These are phyloP conservation scores for Steinernema scapterisci DNA, from an alignment of 2,888 invertebrate genomes.

Conservation along the genomic window DNA sequence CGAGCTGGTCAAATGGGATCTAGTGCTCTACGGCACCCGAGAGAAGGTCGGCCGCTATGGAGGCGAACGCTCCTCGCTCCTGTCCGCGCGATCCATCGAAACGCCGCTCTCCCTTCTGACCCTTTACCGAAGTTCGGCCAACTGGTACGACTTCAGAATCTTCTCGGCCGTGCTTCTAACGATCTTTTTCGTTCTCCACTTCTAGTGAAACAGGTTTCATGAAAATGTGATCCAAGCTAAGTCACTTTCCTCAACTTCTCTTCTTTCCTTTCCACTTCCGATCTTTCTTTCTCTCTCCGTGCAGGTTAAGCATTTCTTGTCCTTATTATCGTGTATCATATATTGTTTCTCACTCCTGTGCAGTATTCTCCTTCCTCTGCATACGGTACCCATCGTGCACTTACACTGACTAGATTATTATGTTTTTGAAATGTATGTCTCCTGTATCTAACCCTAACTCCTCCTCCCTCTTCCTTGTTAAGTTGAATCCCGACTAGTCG, in stretches of 20 bases:
- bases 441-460: not conserved
- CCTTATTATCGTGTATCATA: too few relatives aligned
- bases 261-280: constrained; percentile 27
- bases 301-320: constrained; percentile 9
- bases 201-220: constrained; percentile 15
- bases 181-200: not conserved
- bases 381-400: constrained; percentile 4
- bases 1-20: constrained; percentile 66
- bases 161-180: not conserved
- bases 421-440: not conserved
- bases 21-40: constrained; percentile 66
- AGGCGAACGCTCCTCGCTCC: constrained; percentile 43
- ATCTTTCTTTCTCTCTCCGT: constrained; percentile 9
- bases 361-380: not conserved
- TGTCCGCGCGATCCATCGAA: constrained; percentile 38
- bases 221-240: constrained; percentile 13
- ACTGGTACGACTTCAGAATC: too few relatives aligned
- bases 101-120: constrained; percentile 11
- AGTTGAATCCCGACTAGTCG: constrained; percentile 9
- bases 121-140: too few relatives aligned
- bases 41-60: constrained; percentile 58
- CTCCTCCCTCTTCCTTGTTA: not conserved
- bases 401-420: not conserved
- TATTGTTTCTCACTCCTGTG: not conserved
- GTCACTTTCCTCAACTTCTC: constrained; percentile 22